These are phyloP conservation scores for Rallus limicola DNA, from an alignment of 2,113 vertebrate genomes.

Conservation along the genomic window DNA sequence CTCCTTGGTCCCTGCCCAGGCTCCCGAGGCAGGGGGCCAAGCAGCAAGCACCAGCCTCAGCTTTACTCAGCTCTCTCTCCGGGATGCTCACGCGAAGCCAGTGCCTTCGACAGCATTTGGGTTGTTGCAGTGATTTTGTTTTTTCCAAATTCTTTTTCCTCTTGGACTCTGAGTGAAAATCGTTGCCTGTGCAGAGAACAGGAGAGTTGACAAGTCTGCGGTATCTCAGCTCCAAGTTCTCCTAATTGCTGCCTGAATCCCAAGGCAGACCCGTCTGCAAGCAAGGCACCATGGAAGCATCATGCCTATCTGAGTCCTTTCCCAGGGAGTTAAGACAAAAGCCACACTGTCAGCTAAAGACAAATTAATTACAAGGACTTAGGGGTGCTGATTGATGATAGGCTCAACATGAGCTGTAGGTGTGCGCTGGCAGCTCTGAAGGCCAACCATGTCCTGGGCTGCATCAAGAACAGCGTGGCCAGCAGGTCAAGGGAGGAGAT, in stretches of 20 bases:
- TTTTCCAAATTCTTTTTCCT: too few species aligned
- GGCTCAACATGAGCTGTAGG: too few species aligned
- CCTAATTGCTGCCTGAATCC: neutral
- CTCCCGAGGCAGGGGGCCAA: constrained; percentile 17
- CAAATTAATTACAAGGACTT: neutral
- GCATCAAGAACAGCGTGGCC: too few species aligned
- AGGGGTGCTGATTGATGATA: too few species aligned
- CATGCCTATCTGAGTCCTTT: neutral
- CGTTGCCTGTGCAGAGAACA: neutral
- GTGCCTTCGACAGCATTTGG: neutral
- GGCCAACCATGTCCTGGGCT: too few species aligned
- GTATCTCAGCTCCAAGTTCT: neutral
- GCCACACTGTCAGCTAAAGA: neutral
- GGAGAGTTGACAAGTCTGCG: neutral
- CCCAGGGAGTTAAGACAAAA: neutral
- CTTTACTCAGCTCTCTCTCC: neutral
- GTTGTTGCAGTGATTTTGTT: neutral
- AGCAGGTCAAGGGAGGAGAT: too few species aligned
- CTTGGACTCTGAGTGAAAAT: neutral
- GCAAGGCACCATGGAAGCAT: neutral
- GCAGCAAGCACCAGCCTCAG: neutral
- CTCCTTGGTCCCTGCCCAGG: constrained; percentile 10
- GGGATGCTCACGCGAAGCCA: neutral
- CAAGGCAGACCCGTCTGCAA: neutral
- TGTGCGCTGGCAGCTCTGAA: too few species aligned